phyloP scores from a whole-genome alignment of 2,888 invertebrate genomes.

The Noctuana brunneofusca region DNA sequence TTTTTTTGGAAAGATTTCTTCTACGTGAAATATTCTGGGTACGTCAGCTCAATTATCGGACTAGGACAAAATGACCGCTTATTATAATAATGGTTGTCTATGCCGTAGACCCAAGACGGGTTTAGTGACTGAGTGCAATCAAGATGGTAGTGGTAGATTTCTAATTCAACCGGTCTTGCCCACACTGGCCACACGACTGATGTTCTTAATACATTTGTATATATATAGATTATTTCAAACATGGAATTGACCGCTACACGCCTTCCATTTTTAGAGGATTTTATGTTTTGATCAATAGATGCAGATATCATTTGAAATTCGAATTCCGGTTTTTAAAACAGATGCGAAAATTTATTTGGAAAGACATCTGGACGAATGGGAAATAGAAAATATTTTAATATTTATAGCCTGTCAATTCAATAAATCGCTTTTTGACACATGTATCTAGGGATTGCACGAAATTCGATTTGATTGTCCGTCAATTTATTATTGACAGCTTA shows the following conservation, averaged over 20 bases:
- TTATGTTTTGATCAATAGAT: background rate
- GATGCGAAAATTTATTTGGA: background rate
- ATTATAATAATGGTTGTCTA: conserved; percentile 67
- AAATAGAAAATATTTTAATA: background rate
- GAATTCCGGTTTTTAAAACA: background rate
- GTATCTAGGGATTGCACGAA: too few species aligned
- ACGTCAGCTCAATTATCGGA: conserved; percentile 54
- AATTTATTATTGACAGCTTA: background rate
- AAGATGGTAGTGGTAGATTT: conserved; percentile 54
- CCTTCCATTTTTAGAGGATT: background rate
- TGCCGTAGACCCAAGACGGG: conserved; percentile 39
- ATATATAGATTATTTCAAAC: conserved; percentile 23
- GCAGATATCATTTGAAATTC: background rate
- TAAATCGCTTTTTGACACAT: too few species aligned
- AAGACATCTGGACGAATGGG: background rate
- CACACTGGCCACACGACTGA: conserved; percentile 4
- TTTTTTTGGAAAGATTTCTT: conserved; percentile 37
- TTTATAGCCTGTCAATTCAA: too few species aligned
- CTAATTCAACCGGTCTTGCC: conserved; percentile 46
- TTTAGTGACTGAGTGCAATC: conserved; percentile 45
- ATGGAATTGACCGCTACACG: conserved; percentile 7
- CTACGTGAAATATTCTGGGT: conserved; percentile 46
- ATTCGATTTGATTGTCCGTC: background rate
- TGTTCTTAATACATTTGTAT: conserved; percentile 22
- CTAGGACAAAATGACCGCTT: conserved; percentile 66